phyloP scores from a whole-genome alignment of 2,797 vertebrate species.

The Peromyscus aztecus region DNA sequence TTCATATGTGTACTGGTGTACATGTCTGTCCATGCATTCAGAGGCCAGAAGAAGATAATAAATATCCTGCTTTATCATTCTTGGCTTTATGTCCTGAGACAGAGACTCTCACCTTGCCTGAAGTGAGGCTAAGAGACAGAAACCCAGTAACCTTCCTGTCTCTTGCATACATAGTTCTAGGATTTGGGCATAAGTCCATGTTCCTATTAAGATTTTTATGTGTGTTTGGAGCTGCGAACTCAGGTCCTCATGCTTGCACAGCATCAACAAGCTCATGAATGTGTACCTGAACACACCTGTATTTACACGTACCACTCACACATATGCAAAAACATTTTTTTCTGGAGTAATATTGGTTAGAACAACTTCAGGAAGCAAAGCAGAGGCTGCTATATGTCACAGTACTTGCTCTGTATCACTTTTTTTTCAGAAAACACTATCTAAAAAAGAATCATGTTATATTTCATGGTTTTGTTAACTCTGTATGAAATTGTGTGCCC shows the following conservation, averaged over 20 bases:
- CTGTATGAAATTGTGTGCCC: background rate
- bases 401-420: background rate
- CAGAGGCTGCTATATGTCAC: background rate
- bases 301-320: background rate
- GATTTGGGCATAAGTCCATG: background rate
- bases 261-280: background rate
- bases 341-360: background rate
- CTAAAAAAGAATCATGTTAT: constrained; percentile 32
- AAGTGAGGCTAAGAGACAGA: background rate
- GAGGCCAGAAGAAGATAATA: background rate
- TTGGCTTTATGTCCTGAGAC: background rate
- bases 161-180: background rate
- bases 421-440: constrained; percentile 37
- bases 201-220: background rate
- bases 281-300: no score
- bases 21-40: background rate
- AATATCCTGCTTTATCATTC: background rate
- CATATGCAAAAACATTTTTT: background rate
- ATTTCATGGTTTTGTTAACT: constrained; percentile 59
- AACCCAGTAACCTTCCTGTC: background rate
- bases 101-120: background rate
- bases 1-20: background rate
- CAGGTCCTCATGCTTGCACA: background rate
- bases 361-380: background rate
- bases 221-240: background rate